Percentiles rank a stretch among this genome's conserved stretches.
phyloP scores from a whole-genome alignment of 2,888 invertebrate species.

The Xestobium rufovillosum region DNA sequence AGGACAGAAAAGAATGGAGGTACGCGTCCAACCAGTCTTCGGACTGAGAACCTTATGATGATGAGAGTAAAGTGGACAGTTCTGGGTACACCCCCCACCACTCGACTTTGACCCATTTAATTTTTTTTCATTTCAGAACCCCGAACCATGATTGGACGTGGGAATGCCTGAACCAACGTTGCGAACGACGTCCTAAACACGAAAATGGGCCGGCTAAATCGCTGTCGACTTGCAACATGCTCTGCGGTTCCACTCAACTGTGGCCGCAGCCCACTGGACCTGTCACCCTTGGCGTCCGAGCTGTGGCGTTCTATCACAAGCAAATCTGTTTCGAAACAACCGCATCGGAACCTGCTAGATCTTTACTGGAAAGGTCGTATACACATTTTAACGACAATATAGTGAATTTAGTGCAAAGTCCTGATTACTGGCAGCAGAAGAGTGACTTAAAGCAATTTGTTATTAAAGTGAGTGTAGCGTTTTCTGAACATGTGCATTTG shows the following conservation, averaged over 20 bases:
- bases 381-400: conserved; percentile 43
- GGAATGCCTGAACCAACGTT: conserved; percentile 62
- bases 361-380: conserved; percentile 48
- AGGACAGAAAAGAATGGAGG: too few species aligned
- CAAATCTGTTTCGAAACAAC: conserved; percentile 46
- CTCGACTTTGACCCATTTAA: conserved; percentile 5
- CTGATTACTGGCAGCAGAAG: conserved; percentile 26
- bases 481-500: conserved; percentile 47
- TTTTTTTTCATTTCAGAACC: conserved; percentile 37
- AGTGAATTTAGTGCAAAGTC: conserved; percentile 26
- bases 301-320: conserved; percentile 51
- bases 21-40: too few species aligned
- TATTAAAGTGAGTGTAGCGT: conserved; percentile 50
- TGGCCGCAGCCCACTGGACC: conserved; percentile 77
- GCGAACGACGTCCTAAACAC: conserved; percentile 52
- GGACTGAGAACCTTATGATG: too few species aligned
- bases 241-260: conserved; percentile 65
- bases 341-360: conserved; percentile 41
- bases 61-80: too few species aligned
- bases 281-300: conserved; percentile 57
- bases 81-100: too few species aligned
- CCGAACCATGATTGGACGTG: conserved; percentile 65
- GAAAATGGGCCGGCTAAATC: conserved; percentile 46
- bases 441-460: conserved; percentile 35
- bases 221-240: conserved; percentile 68